Conservation (phyloP, 2,797 vertebrate species). For the Diceros bicornis region DNA sequence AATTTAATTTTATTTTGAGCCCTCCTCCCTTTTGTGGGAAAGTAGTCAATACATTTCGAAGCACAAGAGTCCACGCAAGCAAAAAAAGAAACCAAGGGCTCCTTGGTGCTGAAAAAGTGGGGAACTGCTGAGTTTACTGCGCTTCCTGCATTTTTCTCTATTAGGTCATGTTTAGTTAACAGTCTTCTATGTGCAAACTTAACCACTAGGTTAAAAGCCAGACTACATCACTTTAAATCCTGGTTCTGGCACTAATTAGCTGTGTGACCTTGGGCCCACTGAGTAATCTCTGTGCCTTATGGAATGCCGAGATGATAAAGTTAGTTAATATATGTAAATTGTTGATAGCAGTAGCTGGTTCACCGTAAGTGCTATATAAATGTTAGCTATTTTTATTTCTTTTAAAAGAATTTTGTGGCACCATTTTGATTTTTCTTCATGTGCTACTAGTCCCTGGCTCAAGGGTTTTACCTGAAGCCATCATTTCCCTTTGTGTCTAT, state of each 20-base stretch:
- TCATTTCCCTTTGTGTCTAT: neutral
- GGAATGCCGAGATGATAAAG: neutral
- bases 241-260: neutral
- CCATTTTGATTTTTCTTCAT: neutral
- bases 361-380: neutral
- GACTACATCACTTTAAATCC: neutral
- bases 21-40: neutral
- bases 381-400: neutral
- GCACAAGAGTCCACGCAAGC: neutral
- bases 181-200: neutral
- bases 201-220: neutral
- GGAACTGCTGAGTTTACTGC: neutral
- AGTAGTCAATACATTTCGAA: slow-evolving; percentile 14
- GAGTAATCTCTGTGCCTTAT: neutral
- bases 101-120: neutral
- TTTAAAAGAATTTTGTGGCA: slow-evolving; percentile 7
- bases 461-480: neutral
- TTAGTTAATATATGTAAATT: neutral
- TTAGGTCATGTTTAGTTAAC: neutral
- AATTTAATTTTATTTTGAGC: slow-evolving; percentile 35
- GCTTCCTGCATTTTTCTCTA: neutral
- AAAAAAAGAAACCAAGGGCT: neutral
- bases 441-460: neutral
- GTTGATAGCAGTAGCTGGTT: neutral
- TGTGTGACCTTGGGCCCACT: neutral